Percentiles rank a stretch among this genome's conserved stretches.
These are phyloP conservation scores for Zelostemma sp. DNA, from an alignment of 1,140 invertebrate species.

Conservation along the genomic window DNA sequence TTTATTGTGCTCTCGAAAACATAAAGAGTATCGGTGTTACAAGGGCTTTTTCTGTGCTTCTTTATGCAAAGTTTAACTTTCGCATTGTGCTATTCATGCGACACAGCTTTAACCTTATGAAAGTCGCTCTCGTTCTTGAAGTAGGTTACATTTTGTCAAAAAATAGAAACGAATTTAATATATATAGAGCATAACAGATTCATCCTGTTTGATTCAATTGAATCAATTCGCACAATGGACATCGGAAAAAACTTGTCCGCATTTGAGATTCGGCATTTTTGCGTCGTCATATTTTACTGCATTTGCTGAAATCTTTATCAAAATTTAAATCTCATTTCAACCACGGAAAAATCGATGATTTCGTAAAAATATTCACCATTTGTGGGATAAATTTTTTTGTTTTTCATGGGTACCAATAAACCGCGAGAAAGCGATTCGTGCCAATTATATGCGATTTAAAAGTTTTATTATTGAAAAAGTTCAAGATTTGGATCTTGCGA, in stretches of 20 bases:
- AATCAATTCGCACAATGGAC: constrained; percentile 31
- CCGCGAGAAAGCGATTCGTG: background rate
- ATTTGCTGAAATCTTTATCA: no score
- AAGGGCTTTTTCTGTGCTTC: constrained; percentile 21
- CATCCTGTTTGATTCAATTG: constrained; percentile 42
- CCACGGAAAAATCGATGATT: no score
- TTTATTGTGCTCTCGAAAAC: constrained; percentile 10
- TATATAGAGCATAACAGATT: constrained; percentile 49
- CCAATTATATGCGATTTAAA: no score
- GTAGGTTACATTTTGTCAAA: constrained; percentile 49
- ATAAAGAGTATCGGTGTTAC: constrained; percentile 13
- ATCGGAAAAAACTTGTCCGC: constrained; percentile 23
- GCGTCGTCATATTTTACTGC: constrained; percentile 20
- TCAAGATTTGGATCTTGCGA: no score
- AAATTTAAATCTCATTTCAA: constrained; percentile 33
- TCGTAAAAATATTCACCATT: no score
- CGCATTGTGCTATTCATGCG: constrained; percentile 38
- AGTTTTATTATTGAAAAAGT: no score
- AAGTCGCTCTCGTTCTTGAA: constrained; percentile 39
- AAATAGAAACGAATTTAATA: constrained; percentile 50
- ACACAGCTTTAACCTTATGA: constrained; percentile 42
- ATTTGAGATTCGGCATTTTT: background rate
- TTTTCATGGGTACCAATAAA: no score
- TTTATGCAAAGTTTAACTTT: constrained; percentile 14
- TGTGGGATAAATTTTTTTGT: no score